Evolutionary conservation across 2,113 vertebrate species (phyloP).

Genomic region (Opisthocomus hoazin): DNA sequence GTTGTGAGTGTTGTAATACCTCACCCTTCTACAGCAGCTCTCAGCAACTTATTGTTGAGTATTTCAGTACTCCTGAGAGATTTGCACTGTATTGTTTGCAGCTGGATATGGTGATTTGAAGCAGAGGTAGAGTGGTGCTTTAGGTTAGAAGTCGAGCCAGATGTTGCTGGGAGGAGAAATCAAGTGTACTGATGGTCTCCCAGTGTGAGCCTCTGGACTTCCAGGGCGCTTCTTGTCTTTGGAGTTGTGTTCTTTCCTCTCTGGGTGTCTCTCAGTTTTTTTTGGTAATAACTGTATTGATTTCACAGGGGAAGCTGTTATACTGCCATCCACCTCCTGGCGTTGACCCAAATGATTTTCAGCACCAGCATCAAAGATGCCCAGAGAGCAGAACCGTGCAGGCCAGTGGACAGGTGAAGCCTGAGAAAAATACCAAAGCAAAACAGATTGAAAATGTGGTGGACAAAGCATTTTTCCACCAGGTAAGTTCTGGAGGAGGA

Average conservation of each 20-base stretch:
- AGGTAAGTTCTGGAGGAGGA: constrained; percentile 71
- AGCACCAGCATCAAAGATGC: constrained; percentile 76
- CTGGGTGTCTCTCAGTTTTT: background rate
- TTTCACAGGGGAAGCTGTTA: constrained; percentile 86
- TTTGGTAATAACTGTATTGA: background rate
- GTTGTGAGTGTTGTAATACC: background rate
- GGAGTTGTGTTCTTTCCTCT: background rate
- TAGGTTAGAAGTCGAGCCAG: background rate
- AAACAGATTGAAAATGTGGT: constrained; percentile 90
- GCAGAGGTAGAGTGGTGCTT: background rate
- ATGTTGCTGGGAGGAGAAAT: background rate
- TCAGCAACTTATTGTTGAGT: rapidly evolving
- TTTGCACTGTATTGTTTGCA: background rate
- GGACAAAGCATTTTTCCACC: constrained; percentile 92
- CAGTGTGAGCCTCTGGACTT: background rate
- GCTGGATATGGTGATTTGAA: background rate
- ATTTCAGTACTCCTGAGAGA: background rate
- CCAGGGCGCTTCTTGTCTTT: background rate
- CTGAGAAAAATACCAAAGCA: constrained; percentile 62
- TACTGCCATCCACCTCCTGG: constrained; percentile 90
- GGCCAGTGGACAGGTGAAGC: background rate
- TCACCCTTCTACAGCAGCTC: background rate
- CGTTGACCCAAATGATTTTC: constrained; percentile 79
- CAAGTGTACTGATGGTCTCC: background rate
- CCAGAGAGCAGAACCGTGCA: background rate